Evolutionary conservation across 2,113 vertebrate genomes (phyloP).

Genomic region (Excalfactoria chinensis): DNA sequence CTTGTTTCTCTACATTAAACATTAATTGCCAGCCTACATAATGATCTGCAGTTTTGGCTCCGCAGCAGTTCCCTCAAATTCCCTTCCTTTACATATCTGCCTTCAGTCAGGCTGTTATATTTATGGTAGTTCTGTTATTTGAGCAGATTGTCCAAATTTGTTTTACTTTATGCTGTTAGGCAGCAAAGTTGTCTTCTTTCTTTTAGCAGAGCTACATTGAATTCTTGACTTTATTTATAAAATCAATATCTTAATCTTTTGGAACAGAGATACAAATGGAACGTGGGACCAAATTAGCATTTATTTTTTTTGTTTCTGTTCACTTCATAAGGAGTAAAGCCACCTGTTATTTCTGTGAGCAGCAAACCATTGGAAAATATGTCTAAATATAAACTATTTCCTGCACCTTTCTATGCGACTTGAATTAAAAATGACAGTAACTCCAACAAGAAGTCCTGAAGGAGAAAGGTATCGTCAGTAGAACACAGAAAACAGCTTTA

Average conservation of each 20-base stretch:
- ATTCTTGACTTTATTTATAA: constrained; percentile 15
- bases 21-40: constrained; percentile 17
- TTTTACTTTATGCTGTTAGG: constrained; percentile 11
- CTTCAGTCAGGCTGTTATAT: constrained; percentile 16
- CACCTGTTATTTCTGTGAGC: constrained; percentile 10
- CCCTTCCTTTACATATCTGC: constrained; percentile 17
- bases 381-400: background rate
- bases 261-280: background rate
- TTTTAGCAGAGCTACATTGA: background rate
- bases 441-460: background rate
- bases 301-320: background rate
- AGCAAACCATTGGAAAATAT: background rate
- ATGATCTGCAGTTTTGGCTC: background rate
- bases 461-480: background rate
- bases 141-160: constrained; percentile 24
- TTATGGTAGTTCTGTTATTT: background rate
- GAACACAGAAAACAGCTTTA: background rate
- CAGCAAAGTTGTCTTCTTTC: background rate
- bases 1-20: constrained; percentile 17
- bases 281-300: background rate
- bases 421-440: background rate
- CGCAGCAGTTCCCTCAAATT: background rate
- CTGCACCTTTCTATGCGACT: background rate
- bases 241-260: background rate
- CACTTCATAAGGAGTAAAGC: background rate